A percentile compares a stretch with the other conserved stretches of the same genome.
These are phyloP conservation scores for Solea solea DNA, from an alignment of 2,113 vertebrate species.

Conservation along the genomic window DNA sequence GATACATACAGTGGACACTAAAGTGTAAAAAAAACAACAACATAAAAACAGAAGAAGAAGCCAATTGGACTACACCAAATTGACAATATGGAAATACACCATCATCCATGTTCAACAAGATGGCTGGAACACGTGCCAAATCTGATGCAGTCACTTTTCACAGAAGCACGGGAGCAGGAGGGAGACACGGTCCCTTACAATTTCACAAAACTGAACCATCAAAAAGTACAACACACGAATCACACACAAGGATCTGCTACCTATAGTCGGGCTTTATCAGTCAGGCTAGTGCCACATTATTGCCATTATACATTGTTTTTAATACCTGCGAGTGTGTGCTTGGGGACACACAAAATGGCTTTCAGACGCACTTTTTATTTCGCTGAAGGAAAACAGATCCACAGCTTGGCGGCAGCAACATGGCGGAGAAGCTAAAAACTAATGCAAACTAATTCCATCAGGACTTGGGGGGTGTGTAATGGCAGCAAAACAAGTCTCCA, in stretches of 20 bases:
- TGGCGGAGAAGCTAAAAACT: conserved; percentile 4
- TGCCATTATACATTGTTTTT: conserved; percentile 70
- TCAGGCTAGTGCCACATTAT: conserved; percentile 63
- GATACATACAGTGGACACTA: conserved; percentile 25
- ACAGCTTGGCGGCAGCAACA: conserved; percentile 22
- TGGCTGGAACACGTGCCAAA: conserved; percentile 7
- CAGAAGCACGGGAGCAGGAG: conserved; percentile 35
- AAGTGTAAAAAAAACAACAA: neutral
- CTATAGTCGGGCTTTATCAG: conserved; percentile 35
- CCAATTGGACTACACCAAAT: conserved; percentile 17
- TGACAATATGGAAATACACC: conserved; percentile 27
- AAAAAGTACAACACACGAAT: conserved; percentile 36
- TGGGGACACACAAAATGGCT: conserved; percentile 53
- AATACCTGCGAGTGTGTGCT: conserved; percentile 23
- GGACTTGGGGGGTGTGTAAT: conserved; percentile 15
- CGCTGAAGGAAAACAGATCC: conserved; percentile 15
- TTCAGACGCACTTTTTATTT: conserved; percentile 35
- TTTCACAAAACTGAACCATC: conserved; percentile 46
- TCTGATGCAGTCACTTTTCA: conserved; percentile 29
- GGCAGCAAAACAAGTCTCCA: conserved; percentile 13
- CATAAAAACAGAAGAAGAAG: neutral
- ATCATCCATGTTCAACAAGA: conserved; percentile 16
- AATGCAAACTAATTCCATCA: conserved; percentile 33
- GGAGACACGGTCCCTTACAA: conserved; percentile 8
- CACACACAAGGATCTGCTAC: conserved; percentile 47